Base-by-base conservation (phyloP, 2,797 vertebrate genomes). In the Zenarchopterus dispar region DNA sequence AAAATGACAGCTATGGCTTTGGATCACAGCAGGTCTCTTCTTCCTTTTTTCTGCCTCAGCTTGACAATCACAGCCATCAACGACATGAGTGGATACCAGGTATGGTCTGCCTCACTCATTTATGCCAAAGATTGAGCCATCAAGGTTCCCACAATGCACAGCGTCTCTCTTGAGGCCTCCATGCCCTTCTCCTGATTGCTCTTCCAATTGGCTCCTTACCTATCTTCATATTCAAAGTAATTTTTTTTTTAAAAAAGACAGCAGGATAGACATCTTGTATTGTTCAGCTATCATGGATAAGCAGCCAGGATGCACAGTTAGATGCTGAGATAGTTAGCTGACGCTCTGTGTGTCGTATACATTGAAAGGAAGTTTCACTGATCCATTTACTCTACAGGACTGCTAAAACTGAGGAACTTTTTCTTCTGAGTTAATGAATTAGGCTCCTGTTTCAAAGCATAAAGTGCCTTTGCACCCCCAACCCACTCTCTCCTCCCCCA, bases 371-470 rank as follows among this genome's bases (percentile, higher is more conserved):
- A 72, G 62, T 63, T 44, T 72, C 66, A 59, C 56, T 10, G 64
- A 53, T 80, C 62, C 77, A 81, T 69, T 78, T 75, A 73, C 79
- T 86, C 82, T 54, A 62, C 77, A 67, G 70, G 77, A 67, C 63
- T 19, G 63, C 72, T 77, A 63, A 76, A 77, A 82, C 84, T 70
- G 77, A 80, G 85, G 82, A 84, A 42, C 36, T 71, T 73, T n/a
- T 74, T 74, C 66, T 57, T 56, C 70, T 54, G 61, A 57, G 83
- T 46, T 86, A 86, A 89, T 89, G 74, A 84, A 84, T 56, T 77
- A 54, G 77, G 50, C 67, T 58, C 58, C 62, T 22, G 53, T 62
- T 82, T 73, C 62, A 73, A 78, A 88, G 65, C 45, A 57, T 6
- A 64, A 49, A 62, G 67, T 59, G 16, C 24, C 4, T 61, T 49